Evolutionary conservation across 2,113 vertebrate species (phyloP).

Genomic region (Macquaria australasica): DNA sequence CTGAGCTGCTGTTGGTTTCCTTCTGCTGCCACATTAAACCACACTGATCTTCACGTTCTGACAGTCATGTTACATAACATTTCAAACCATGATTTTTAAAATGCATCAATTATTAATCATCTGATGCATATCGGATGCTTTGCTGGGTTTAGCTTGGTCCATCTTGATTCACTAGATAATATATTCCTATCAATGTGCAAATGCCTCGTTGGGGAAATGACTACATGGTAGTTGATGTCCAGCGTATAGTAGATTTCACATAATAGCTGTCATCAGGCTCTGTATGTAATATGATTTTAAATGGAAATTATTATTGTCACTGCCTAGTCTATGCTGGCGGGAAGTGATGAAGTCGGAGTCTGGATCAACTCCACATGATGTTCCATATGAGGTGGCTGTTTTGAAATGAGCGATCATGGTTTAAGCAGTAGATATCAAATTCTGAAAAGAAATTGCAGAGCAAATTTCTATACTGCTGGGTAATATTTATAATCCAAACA

Average conservation of each 20-base stretch:
- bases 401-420: background rate
- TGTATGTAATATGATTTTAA: background rate
- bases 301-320: background rate
- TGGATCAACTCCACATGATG: background rate
- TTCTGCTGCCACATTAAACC: background rate
- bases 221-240: background rate
- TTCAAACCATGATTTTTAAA: background rate
- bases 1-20: constrained; percentile 13
- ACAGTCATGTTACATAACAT: background rate
- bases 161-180: background rate
- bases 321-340: rapidly evolving
- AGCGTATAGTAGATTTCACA: background rate
- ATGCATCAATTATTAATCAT: constrained; percentile 2
- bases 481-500: too few relatives aligned
- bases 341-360: background rate
- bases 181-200: background rate
- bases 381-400: background rate
- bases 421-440: background rate
- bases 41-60: background rate
- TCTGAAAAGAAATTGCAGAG: background rate
- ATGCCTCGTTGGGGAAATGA: background rate
- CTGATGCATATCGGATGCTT: background rate
- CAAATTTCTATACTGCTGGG: background rate
- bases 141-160: background rate
- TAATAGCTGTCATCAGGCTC: background rate